Evolutionary conservation across 92 coral and sea anemone species (phyloP).

Genomic region (Micromussa lordhowensis): DNA sequence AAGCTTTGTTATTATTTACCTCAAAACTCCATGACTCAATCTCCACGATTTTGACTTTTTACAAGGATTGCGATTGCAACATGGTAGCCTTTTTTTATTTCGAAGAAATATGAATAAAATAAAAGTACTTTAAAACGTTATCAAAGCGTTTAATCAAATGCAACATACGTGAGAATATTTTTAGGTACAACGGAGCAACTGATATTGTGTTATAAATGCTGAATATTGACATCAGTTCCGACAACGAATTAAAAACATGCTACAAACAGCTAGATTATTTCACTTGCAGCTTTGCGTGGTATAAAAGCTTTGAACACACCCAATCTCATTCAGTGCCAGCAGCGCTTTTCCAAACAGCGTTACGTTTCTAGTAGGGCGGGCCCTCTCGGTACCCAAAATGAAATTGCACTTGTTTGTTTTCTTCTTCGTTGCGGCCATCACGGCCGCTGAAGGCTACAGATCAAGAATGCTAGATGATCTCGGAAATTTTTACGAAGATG

Average conservation of each 20-base stretch:
- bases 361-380: neutral
- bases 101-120: neutral
- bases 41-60: neutral
- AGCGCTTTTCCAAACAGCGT: neutral
- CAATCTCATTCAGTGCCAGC: neutral
- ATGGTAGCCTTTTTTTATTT: neutral
- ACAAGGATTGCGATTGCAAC: neutral
- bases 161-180: conserved; percentile 6
- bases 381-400: neutral
- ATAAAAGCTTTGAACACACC: conserved; percentile 16
- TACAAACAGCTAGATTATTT: neutral
- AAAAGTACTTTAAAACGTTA: neutral
- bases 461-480: neutral
- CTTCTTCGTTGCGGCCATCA: neutral
- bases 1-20: neutral
- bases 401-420: neutral
- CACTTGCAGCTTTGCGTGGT: neutral
- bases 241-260: neutral
- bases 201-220: neutral
- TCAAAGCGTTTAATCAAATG: neutral
- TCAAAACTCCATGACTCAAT: neutral
- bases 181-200: neutral
- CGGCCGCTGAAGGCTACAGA: neutral
- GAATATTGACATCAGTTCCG: neutral
- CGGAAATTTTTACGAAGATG: neutral